Evolutionary conservation across 2,113 vertebrate species (phyloP).

Genomic region (Pelobates fuscus): DNA sequence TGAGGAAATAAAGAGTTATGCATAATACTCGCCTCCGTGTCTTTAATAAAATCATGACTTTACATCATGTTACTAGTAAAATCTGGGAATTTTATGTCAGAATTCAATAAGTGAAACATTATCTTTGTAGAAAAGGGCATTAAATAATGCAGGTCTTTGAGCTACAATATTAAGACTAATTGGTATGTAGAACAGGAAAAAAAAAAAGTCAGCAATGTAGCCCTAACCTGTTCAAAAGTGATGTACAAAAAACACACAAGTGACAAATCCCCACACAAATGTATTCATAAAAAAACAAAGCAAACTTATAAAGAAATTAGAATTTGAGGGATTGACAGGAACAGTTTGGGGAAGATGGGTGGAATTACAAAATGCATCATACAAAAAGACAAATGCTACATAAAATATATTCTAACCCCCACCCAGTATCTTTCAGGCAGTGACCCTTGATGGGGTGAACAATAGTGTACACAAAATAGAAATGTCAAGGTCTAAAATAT

Average conservation of each 20-base stretch:
- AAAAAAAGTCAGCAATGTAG: too few species aligned
- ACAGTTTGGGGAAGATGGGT: conserved; percentile 13
- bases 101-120: too few species aligned
- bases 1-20: too few species aligned
- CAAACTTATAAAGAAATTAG: conserved; percentile 22
- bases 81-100: too few species aligned
- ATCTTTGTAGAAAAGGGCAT: too few species aligned
- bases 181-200: too few species aligned
- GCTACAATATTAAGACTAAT: too few species aligned
- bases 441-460: conserved; percentile 16
- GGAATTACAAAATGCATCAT: conserved; percentile 46
- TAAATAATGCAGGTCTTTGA: too few species aligned
- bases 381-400: conserved; percentile 48
- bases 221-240: too few species aligned
- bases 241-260: neutral
- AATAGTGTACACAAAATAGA: conserved; percentile 28
- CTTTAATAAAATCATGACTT: too few species aligned
- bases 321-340: conserved; percentile 5
- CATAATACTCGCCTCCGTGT: too few species aligned
- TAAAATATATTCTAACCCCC: conserved; percentile 28
- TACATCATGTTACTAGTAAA: too few species aligned
- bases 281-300: conserved; percentile 24
- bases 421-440: conserved; percentile 5
- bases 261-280: neutral
- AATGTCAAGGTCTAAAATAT: conserved; percentile 20